Evolutionary conservation across 1,140 invertebrate species (phyloP).

Genomic region (Lerema accius): DNA sequence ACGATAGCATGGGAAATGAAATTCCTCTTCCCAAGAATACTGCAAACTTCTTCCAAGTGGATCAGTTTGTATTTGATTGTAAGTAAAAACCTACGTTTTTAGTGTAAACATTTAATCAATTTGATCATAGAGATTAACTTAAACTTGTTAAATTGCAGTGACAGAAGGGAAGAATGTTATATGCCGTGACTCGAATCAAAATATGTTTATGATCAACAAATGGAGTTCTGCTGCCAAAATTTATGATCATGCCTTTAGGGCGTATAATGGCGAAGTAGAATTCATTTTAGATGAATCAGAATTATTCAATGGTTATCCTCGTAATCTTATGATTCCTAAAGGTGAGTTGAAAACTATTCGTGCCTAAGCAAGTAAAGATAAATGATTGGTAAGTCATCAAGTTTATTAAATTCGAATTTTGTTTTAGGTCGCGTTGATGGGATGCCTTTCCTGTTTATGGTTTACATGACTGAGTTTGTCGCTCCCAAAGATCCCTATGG

Average conservation of each 20-base stretch:
- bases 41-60: slow-evolving; percentile 81
- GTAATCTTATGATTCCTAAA: slow-evolving; percentile 86
- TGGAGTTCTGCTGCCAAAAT: slow-evolving; percentile 69
- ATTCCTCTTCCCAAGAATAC: slow-evolving; percentile 81
- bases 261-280: slow-evolving; percentile 62
- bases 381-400: slow-evolving; percentile 69
- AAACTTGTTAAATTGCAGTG: slow-evolving; percentile 56
- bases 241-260: slow-evolving; percentile 69
- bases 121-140: background rate
- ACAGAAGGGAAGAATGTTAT: slow-evolving; percentile 74
- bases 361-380: background rate
- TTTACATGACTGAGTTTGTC: slow-evolving; percentile 83
- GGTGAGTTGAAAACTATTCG: slow-evolving; percentile 62
- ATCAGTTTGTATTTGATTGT: slow-evolving; percentile 79
- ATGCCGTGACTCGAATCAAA: slow-evolving; percentile 73
- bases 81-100: slow-evolving; percentile 39
- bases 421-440: slow-evolving; percentile 80
- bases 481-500: slow-evolving; percentile 47
- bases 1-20: slow-evolving; percentile 80
- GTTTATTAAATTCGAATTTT: slow-evolving; percentile 17
- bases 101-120: background rate
- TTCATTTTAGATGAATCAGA: slow-evolving; percentile 52
- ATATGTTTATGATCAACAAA: slow-evolving; percentile 66
- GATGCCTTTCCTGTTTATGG: slow-evolving; percentile 85
- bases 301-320: slow-evolving; percentile 83